phyloP scores from a whole-genome alignment of 2,888 invertebrate genomes.

The Folsomia manolachei region DNA sequence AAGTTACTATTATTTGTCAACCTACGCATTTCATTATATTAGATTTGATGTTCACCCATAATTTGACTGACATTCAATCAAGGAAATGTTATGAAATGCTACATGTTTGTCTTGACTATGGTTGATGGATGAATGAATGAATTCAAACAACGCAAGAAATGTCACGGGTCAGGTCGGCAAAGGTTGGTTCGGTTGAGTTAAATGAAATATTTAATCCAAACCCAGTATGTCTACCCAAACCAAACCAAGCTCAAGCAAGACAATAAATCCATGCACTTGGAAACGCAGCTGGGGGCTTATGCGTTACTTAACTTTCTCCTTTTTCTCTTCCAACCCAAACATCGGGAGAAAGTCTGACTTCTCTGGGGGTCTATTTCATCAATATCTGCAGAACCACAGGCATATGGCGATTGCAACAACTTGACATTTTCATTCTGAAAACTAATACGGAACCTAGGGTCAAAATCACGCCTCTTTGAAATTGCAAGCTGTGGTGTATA shows the following conservation, averaged over 20 bases:
- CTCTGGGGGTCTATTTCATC: neutral
- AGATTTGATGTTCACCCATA: neutral
- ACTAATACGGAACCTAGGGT: no score
- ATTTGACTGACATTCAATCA: neutral
- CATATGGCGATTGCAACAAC: no score
- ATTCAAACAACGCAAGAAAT: no score
- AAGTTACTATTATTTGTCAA: no score
- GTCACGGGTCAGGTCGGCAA: neutral
- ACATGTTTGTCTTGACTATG: neutral
- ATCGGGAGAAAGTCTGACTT: neutral
- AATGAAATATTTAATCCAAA: neutral
- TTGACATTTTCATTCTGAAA: no score
- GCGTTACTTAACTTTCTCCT: slow-evolving; percentile 1
- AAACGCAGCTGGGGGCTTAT: neutral
- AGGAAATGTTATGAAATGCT: neutral
- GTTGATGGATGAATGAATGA: no score
- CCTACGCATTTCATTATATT: no score
- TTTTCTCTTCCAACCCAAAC: neutral
- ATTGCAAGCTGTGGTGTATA: no score
- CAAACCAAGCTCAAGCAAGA: neutral
- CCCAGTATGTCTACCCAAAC: neutral
- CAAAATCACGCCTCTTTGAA: no score
- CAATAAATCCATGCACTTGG: slow-evolving; percentile 13
- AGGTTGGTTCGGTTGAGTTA: neutral
- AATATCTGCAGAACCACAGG: neutral